These are phyloP conservation scores for Scaptomyza reducta DNA, from an alignment of 2,888 invertebrate species.

Conservation along the genomic window DNA sequence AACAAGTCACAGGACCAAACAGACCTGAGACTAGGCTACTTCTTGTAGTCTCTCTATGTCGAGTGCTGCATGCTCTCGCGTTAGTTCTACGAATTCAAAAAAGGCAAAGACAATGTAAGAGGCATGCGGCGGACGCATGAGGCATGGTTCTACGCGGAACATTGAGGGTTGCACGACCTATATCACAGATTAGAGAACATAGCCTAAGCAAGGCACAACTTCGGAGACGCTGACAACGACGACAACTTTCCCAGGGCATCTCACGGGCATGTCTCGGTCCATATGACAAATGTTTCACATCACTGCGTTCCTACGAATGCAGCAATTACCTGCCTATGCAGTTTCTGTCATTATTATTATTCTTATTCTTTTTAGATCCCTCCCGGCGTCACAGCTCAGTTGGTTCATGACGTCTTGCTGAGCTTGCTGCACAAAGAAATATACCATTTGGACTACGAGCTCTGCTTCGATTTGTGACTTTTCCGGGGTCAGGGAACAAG, in stretches of 20 bases:
- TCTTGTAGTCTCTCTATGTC: slow-evolving; percentile 21
- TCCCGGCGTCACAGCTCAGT: slow-evolving; percentile 75
- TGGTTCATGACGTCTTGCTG: slow-evolving; percentile 66
- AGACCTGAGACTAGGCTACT: slow-evolving; percentile 56
- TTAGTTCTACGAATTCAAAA: slow-evolving; percentile 71
- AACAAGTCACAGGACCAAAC: slow-evolving; percentile 23
- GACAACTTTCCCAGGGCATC: slow-evolving; percentile 75
- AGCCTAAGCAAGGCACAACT: slow-evolving; percentile 27
- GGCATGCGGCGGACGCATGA: slow-evolving; percentile 27
- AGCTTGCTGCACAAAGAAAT: slow-evolving; percentile 37
- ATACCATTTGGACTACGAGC: slow-evolving; percentile 18
- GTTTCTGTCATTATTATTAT: slow-evolving; percentile 22
- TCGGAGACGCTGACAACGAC: slow-evolving; percentile 35
- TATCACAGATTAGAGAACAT: slow-evolving; percentile 67
- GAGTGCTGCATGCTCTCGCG: slow-evolving; percentile 53
- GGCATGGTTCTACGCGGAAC: slow-evolving; percentile 56
- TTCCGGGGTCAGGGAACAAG: slow-evolving; percentile 62
- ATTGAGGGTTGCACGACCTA: slow-evolving; percentile 80
- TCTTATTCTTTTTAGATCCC: slow-evolving; percentile 34
- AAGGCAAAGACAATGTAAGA: slow-evolving; percentile 53
- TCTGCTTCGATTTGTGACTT: slow-evolving; percentile 12
- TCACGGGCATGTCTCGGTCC: slow-evolving; percentile 65
- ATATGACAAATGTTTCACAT: slow-evolving; percentile 82
- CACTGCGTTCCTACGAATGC: slow-evolving; percentile 72
- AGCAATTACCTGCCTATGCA: slow-evolving; percentile 70